Percentiles rank a stretch among this genome's conserved stretches.
phyloP scores from a whole-genome alignment of 2,797 vertebrate species.

The Protosalanx chinensis region DNA sequence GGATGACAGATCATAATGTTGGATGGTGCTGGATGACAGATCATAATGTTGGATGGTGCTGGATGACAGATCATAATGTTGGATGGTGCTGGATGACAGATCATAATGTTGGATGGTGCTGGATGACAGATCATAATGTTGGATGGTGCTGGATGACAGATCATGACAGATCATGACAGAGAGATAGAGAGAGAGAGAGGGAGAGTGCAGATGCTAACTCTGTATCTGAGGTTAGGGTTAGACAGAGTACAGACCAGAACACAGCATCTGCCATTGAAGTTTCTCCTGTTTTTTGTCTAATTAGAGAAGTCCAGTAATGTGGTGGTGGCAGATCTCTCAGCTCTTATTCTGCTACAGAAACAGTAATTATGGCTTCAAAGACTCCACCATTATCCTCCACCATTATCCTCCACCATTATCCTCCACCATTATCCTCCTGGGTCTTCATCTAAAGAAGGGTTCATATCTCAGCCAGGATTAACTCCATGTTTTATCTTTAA shows the following conservation, averaged over 20 bases:
- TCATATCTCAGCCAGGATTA: slow-evolving; percentile 47
- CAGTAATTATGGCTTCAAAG: slow-evolving; percentile 55
- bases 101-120: no score
- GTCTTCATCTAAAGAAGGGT: slow-evolving; percentile 47
- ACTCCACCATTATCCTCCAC: slow-evolving; percentile 40
- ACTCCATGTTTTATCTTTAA: slow-evolving; percentile 58
- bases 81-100: no score
- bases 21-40: no score
- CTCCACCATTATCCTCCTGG: slow-evolving; percentile 41
- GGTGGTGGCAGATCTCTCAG: not conserved
- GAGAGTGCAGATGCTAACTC: slow-evolving; percentile 20
- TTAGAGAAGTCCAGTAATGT: slow-evolving; percentile 7
- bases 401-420: slow-evolving; percentile 35
- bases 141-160: no score
- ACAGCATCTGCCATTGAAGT: not conserved
- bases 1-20: no score
- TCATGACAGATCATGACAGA: no score
- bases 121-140: no score
- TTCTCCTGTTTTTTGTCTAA: not conserved
- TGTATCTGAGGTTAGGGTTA: slow-evolving; percentile 12
- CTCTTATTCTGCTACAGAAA: not conserved
- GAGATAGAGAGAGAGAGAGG: not conserved
- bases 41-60: no score
- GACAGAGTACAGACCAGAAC: not conserved
- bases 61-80: no score